These are phyloP conservation scores for Platalea minor DNA, from an alignment of 2,797 vertebrate species.

Conservation along the genomic window DNA sequence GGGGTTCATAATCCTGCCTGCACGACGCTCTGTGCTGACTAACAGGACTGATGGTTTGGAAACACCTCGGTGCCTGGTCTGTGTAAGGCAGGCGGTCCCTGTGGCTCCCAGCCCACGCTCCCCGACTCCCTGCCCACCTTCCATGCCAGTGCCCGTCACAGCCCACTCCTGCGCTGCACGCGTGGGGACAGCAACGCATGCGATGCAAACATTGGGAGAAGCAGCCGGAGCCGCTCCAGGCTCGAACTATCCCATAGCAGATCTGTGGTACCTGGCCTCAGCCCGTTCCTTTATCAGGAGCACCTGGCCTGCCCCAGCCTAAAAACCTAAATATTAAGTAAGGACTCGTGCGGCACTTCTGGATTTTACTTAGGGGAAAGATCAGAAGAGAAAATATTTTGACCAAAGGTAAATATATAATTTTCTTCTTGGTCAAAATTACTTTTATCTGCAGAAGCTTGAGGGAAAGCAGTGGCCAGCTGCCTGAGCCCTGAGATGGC, in stretches of 20 bases:
- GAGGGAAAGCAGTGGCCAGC: not conserved
- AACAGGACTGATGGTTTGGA: not conserved
- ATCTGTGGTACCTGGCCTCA: not conserved
- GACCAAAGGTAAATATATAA: not conserved
- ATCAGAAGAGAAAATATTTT: not conserved
- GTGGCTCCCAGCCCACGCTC: not conserved
- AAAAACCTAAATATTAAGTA: not conserved
- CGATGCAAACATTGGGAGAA: fast-evolving
- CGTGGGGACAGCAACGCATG: not conserved
- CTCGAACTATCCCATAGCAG: not conserved
- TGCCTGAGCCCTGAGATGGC: not conserved
- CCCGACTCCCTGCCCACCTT: not conserved
- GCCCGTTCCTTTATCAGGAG: not conserved
- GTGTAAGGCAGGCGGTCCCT: not conserved
- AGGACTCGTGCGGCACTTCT: not conserved
- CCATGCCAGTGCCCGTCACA: not conserved
- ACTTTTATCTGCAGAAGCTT: not conserved
- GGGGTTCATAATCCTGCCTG: not conserved
- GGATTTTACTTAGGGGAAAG: not conserved
- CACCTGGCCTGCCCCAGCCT: not conserved
- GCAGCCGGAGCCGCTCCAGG: not conserved
- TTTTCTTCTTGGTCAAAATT: not conserved
- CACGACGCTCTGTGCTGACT: fast-evolving
- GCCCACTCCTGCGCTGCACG: fast-evolving
- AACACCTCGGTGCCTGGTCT: not conserved